These are phyloP conservation scores for Buathra laborator DNA, from an alignment of 2,888 invertebrate species.

Conservation along the genomic window DNA sequence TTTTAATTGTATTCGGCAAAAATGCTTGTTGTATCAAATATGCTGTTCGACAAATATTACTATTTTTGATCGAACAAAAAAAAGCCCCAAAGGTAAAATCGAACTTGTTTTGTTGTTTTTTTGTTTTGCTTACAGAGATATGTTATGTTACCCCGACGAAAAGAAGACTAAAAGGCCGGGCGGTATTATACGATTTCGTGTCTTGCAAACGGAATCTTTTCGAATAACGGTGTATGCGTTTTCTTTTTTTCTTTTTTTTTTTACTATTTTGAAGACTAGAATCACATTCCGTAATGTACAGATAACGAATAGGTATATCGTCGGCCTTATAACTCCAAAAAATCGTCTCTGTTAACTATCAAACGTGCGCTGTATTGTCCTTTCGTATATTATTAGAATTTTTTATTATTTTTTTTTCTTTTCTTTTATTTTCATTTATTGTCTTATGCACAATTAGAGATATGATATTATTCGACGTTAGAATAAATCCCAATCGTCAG, in stretches of 20 bases:
- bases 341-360: constrained; percentile 58
- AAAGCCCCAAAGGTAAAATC: constrained; percentile 42
- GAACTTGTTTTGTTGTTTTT: constrained; percentile 31
- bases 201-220: constrained; percentile 11
- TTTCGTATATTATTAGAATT: constrained; percentile 55
- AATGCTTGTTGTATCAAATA: constrained; percentile 17
- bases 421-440: constrained; percentile 60
- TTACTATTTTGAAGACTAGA: background rate
- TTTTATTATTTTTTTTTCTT: background rate
- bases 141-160: constrained; percentile 33
- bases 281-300: background rate
- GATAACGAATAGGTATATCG: constrained; percentile 27
- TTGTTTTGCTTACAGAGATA: constrained; percentile 32
- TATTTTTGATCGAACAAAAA: constrained; percentile 24
- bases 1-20: constrained; percentile 32
- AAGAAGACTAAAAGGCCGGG: constrained; percentile 19
- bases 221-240: constrained; percentile 9
- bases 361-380: constrained; percentile 66
- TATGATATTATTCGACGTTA: constrained; percentile 67
- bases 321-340: constrained; percentile 1
- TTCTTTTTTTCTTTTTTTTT: background rate
- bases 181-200: constrained; percentile 2
- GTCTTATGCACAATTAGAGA: constrained; percentile 71
- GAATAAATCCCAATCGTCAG: constrained; percentile 49
- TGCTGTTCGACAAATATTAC: constrained; percentile 12